Base-by-base conservation (phyloP, 1,140 invertebrate species). In the Danaus plexippus region DNA sequence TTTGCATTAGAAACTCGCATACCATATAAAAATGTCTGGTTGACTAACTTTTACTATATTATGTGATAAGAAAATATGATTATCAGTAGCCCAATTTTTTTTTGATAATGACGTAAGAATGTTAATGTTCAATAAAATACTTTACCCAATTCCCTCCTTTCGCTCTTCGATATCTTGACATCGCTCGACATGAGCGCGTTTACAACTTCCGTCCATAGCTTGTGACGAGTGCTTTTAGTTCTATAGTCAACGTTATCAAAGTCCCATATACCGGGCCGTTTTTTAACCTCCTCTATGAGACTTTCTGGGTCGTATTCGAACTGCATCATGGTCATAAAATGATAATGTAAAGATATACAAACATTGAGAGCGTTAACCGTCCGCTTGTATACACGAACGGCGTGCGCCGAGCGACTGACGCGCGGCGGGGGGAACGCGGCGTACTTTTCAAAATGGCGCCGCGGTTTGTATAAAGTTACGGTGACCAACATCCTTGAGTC, bases 301-400 rank as follows among this genome's bases (percentile, higher is more conserved):
- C 63, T 57, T 46, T 86, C 83, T 1, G 81, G 83, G 41, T 86
- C 81, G 44, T 81, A 86, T 78, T 86, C 83, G 47, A 85, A 82
- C 64, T 83, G 75, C 66, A 83, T 75, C 7, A 60, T 73, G 12
- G 53, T 48, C 64, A 63, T 12, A 32, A 32, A 32, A 32, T 32
- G 22, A 7, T 32, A 32, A 32, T 32, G n/a, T 40, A 42, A 51
- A 40, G n/a, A 5, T 9, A 22, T 55, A 41, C 5, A 57, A 49
- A 48, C 46, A 40, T 51, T 54, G 54, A 40, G 47, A 32, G 22
- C 22, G 22, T 32, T 32, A 32, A 32, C 67, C 71, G 63, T 67
- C 66, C 58, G 22, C 47, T 58, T 50, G 59, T 71, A 66, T 59
- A 71, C 64, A 67, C 73, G 71, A 65, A 69, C 75, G 71, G 78